Base-by-base conservation (phyloP, 2,113 vertebrate genomes). In the Anolis sagrei region DNA sequence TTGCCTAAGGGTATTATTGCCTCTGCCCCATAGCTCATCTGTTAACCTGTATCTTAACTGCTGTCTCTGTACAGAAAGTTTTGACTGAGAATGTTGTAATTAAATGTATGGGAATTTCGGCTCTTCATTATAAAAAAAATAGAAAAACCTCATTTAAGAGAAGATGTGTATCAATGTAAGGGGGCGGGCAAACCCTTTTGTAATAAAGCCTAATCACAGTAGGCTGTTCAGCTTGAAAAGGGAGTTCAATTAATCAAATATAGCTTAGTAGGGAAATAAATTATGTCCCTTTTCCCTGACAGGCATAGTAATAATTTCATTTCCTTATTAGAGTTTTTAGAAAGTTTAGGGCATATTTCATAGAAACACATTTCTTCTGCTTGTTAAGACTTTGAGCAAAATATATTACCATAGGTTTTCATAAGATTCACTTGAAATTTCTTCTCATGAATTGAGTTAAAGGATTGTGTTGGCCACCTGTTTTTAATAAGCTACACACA, bases 231-330 rank as follows among this genome's bases (percentile, higher is more conserved):
- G 73, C 32, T 74, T 82, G 69, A 73, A 82, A 82, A 74, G 81
- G 25, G 69, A 74, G 34, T 73, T 73, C 81, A 82, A 82, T 82
- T 82, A 82, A 66, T 76, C 79, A 87, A 82, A 61, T 51, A 3
- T 1, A 82, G 7, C 75, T 62, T 70, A 87, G 19, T 4, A 74
- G 1, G 32, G 62, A 88, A 90, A 85, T 54, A 87, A 54, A 84
- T 51, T 16, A 81, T 54, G 25, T 23, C 10, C 66, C 1, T 73
- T 74, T 80, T 73, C 13, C 44, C 32, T 61, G 51, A 74, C 4
- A 77, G 21, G 72, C 78, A 1, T 76, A 66, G 62, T 70, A 85
- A 79, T 85, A 58, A 73, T 79, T 21, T 32, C 21, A 78, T 64
- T 86, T 81, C 0, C 7, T 32, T 21, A 74, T 78, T 86, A 62